phyloP scores from a whole-genome alignment of 64 coral and sea anemone species.

The Astreopora myriophthalma region DNA sequence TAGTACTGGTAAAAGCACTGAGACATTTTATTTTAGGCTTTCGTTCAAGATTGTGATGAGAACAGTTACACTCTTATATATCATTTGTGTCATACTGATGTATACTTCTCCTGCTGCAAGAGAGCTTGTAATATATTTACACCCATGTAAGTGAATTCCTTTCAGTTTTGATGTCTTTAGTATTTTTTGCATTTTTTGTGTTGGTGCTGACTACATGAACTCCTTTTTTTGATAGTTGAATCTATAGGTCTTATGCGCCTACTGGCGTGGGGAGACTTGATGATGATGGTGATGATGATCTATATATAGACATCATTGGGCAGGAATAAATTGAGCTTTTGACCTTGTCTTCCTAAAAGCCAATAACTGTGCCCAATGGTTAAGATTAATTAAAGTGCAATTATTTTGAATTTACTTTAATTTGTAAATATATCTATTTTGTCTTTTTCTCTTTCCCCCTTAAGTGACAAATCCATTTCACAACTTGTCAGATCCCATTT shows the following conservation, averaged over 20 bases:
- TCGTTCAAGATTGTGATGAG: neutral
- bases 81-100: constrained; percentile 33
- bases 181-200: neutral
- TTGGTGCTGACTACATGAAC: too few species aligned
- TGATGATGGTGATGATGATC: too few species aligned
- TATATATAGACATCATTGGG: too few species aligned
- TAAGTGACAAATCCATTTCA: constrained; percentile 33
- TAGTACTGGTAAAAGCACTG: too few species aligned
- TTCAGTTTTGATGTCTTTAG: neutral
- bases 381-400: too few species aligned
- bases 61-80: neutral
- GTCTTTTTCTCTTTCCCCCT: neutral
- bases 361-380: too few species aligned
- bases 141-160: constrained; percentile 22
- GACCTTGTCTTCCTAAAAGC: too few species aligned
- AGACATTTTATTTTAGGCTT: neutral
- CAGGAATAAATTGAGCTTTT: too few species aligned
- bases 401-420: too few species aligned
- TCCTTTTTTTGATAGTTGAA: too few species aligned
- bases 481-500: constrained; percentile 29
- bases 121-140: constrained; percentile 57
- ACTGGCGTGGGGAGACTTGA: too few species aligned
- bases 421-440: neutral
- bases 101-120: constrained; percentile 36
- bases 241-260: too few species aligned